Conservation (phyloP, 2,113 vertebrate genomes). For the Halcyon senegalensis region DNA sequence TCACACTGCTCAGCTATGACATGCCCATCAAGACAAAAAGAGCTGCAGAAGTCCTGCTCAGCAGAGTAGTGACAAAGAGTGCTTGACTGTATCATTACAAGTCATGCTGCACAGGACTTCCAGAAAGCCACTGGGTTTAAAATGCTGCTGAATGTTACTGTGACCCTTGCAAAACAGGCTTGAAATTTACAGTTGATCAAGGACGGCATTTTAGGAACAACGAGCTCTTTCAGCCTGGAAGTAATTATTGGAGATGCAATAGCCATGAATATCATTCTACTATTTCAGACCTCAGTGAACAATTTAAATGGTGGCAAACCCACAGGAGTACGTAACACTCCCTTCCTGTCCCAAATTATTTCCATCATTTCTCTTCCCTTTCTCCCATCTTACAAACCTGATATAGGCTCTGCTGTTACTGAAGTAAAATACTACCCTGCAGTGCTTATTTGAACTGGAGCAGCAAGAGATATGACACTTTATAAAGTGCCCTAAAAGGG, state of each 20-base stretch:
- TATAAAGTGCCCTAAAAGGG: neutral
- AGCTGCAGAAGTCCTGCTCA: slow-evolving; percentile 27
- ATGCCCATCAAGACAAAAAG: neutral
- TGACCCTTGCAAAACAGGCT: slow-evolving; percentile 22
- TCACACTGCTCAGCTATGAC: neutral
- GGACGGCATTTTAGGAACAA: slow-evolving; percentile 30
- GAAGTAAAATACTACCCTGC: neutral
- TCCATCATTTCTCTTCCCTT: neutral
- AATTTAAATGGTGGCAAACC: neutral
- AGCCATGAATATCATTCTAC: neutral
- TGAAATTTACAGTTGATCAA: slow-evolving; percentile 41
- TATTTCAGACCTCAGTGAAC: neutral
- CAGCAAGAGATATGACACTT: neutral
- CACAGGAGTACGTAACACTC: neutral
- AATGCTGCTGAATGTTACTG: slow-evolving; percentile 9
- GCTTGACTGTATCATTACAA: slow-evolving; percentile 10
- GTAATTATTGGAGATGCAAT: neutral
- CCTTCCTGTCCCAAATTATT: neutral
- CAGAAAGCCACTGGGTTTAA: slow-evolving; percentile 19
- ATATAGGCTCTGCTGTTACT: neutral
- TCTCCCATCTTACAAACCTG: neutral
- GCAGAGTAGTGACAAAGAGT: slow-evolving; percentile 30
- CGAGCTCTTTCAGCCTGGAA: slow-evolving; percentile 5
- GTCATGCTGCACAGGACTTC: neutral
- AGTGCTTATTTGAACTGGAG: neutral